Evolutionary conservation across 1,140 invertebrate genomes (phyloP), one percentile per base, ranked within the genome.

Genomic region (Aphaenogaster rudis): DNA sequence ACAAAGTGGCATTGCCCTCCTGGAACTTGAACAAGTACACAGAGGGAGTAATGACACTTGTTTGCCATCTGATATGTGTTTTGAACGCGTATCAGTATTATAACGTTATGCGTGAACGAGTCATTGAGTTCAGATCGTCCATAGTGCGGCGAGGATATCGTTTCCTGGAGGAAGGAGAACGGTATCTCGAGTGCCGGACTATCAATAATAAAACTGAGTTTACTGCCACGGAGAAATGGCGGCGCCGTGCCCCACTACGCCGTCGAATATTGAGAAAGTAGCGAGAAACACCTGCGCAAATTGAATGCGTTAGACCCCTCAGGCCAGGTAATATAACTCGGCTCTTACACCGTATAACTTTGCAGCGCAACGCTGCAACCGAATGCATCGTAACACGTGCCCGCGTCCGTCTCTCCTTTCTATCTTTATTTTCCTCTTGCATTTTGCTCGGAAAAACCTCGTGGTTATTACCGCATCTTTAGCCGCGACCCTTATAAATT

Each of bases 141-240:
- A 67, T 82, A 48, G 48, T 6, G 21, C n/a, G 3, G 33, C 28
- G n/a, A 54, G 66, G 61, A 86, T 42, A 42, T 28, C 36, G 17
- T 61, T 87, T 64, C 63, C 48, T 15, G 71, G 21, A 50, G 76
- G n/a, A 59, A 54, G 21, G 17, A 57, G 79, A 80, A 86, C 36
- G 67, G 17, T 74, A 45, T 69, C 67, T 86, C 21, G 59, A 50
- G 63, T 80, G 66, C 28, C 13, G 39, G 66, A 79, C 81, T 90
- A 88, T 91, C 89, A 91, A 91, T 91, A 91, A 91, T 91, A 88
- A 91, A 91, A 91, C 28, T 28, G 81, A 81, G 80, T 91, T 91
- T 91, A 91, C 80, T 79, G 76, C 54, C 48, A 59, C 74, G 33
- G 17, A 36, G 88, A 72, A 76, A 88, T 77, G 52, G 67, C 57